Evolutionary conservation across 2,113 vertebrate species (phyloP).

Genomic region (Empidonax traillii): DNA sequence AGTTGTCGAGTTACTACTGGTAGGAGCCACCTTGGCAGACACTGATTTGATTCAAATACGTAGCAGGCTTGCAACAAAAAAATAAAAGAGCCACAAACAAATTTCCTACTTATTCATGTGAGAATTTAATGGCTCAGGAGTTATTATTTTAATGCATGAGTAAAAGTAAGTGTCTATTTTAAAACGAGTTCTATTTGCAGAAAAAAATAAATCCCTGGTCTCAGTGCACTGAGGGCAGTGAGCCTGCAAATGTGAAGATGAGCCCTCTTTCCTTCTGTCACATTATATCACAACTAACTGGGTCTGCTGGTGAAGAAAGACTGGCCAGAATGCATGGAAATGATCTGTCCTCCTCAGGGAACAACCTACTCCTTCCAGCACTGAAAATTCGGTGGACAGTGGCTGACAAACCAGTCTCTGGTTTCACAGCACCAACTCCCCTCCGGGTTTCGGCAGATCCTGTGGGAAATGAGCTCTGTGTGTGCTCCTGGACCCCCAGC

Average conservation of each 20-base stretch:
- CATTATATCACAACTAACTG: not conserved
- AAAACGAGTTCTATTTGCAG: not conserved
- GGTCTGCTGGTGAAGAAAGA: not conserved
- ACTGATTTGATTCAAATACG: not conserved
- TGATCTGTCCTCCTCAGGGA: not conserved
- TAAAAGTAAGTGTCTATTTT: not conserved
- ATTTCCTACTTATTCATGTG: not conserved
- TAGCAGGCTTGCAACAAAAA: not conserved
- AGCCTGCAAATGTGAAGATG: not conserved
- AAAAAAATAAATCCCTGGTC: not conserved
- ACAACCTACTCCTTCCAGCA: not conserved
- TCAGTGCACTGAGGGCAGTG: not conserved
- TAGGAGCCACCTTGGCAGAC: not conserved
- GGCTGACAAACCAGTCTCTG: not conserved
- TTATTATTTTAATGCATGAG: not conserved
- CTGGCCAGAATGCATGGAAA: not conserved
- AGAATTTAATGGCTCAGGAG: not conserved
- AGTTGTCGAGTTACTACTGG: not conserved
- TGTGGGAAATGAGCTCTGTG: not conserved
- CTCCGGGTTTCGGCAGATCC: not conserved
- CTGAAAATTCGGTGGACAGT: not conserved
- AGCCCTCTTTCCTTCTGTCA: not conserved
- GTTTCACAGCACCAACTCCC: not conserved
- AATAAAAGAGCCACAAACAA: not conserved
- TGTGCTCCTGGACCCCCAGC: not conserved